Percentiles rank a stretch among this genome's conserved stretches.
Conservation (phyloP, 2,797 vertebrate genomes). For the Amazonetta brasiliensis region DNA sequence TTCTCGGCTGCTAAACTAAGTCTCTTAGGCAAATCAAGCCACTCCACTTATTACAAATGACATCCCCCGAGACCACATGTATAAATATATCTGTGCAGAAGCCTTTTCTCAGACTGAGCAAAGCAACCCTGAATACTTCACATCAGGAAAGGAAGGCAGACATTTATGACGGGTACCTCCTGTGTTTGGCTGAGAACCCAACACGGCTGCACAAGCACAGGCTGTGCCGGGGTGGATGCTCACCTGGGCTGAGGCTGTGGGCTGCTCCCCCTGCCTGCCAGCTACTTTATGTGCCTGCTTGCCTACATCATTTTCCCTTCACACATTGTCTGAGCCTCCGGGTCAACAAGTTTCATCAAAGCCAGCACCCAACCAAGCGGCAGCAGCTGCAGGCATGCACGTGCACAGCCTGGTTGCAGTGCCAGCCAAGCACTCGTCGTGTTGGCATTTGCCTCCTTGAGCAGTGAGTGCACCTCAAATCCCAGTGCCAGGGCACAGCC, state of each 20-base stretch:
- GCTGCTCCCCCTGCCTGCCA: neutral
- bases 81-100: neutral
- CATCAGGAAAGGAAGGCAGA: neutral
- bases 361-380: neutral
- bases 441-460: neutral
- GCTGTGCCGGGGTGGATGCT: neutral
- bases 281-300: neutral
- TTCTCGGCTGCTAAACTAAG: slow-evolving; percentile 7
- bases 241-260: neutral
- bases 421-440: fast-evolving
- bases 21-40: slow-evolving; percentile 16
- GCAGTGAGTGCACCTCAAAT: neutral
- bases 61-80: neutral
- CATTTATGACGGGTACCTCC: neutral
- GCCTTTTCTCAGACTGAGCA: neutral
- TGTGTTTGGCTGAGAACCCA: fast-evolving
- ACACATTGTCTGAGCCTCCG: neutral
- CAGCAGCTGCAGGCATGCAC: fast-evolving
- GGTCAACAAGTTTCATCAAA: neutral
- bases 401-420: too few species aligned
- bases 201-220: neutral
- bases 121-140: neutral
- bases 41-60: neutral
- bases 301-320: neutral
- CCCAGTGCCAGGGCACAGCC: fast-evolving